Conservation (phyloP, 2,797 vertebrate genomes). For the Eospalax fontanierii region DNA sequence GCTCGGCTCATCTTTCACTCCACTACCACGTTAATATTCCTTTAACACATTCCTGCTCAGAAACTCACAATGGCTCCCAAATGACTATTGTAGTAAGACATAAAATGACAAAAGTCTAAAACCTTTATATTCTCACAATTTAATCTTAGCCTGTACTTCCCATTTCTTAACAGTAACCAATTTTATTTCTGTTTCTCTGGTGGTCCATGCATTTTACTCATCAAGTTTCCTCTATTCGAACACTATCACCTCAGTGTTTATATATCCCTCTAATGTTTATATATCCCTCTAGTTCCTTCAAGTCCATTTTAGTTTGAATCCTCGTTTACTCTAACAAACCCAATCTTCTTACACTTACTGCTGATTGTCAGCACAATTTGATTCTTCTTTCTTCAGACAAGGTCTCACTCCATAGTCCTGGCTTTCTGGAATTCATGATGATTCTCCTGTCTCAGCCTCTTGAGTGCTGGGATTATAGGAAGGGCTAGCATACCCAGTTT, state of each 20-base stretch:
- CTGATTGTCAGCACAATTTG: conserved; percentile 36
- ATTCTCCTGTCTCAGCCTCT: background rate
- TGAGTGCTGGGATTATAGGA: background rate
- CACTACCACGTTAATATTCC: conserved; percentile 9
- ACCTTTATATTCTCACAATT: conserved; percentile 33
- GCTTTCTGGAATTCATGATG: background rate
- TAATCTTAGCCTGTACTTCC: conserved; percentile 23
- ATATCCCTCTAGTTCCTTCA: background rate
- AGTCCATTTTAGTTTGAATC: conserved; percentile 45
- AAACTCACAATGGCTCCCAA: conserved; percentile 42
- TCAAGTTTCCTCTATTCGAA: background rate
- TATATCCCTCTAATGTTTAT: too few species aligned
- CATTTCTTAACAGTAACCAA: conserved; percentile 49
- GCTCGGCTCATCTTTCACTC: conserved; percentile 17
- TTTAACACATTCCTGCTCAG: conserved; percentile 13
- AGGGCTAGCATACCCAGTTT: background rate
- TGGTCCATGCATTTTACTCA: conserved; percentile 46
- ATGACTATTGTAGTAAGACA: conserved; percentile 38
- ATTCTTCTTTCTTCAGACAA: conserved; percentile 24
- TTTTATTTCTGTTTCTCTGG: conserved; percentile 49
- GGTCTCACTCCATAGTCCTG: background rate
- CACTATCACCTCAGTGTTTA: background rate
- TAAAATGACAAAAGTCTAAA: conserved; percentile 61
- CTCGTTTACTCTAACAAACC: conserved; percentile 62
- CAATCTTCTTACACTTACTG: conserved; percentile 28